A percentile compares a stretch with the other conserved stretches of the same genome.
Evolutionary conservation across 1,140 invertebrate genomes (phyloP).

Genomic region (Hyles vespertilio): DNA sequence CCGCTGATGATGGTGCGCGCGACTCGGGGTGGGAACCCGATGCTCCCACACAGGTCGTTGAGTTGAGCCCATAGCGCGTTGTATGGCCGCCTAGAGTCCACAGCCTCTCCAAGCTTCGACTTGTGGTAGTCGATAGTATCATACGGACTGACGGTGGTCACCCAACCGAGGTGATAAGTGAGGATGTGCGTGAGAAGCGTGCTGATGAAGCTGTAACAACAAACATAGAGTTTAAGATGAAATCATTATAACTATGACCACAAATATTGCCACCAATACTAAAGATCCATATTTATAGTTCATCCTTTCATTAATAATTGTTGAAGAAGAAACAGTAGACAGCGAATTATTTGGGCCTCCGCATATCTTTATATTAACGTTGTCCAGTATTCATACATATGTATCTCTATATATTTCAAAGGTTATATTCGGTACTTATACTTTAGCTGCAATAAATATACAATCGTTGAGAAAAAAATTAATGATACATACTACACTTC

Average conservation of each 20-base stretch:
- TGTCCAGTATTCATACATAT: too few relatives aligned
- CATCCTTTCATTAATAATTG: too few relatives aligned
- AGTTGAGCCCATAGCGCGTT: constrained; percentile 93
- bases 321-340: too few relatives aligned
- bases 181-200: constrained; percentile 91
- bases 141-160: constrained; percentile 82
- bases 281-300: too few relatives aligned
- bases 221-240: neutral
- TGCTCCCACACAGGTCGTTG: constrained; percentile 87
- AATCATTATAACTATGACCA: neutral
- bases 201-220: constrained; percentile 87
- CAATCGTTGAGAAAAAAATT: too few relatives aligned
- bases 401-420: neutral
- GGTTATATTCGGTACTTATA: neutral
- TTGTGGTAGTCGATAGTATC: constrained; percentile 40
- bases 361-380: too few relatives aligned
- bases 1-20: constrained; percentile 88
- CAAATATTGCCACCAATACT: too few relatives aligned
- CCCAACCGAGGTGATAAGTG: constrained; percentile 94
- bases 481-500: too few relatives aligned
- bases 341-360: too few relatives aligned
- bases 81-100: constrained; percentile 65
- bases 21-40: constrained; percentile 85
- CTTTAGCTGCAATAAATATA: neutral
- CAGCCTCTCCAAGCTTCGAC: constrained; percentile 19